These are phyloP conservation scores for Stomatorhinus ivindoensis DNA, from an alignment of 2,113 vertebrate species.

Conservation along the genomic window DNA sequence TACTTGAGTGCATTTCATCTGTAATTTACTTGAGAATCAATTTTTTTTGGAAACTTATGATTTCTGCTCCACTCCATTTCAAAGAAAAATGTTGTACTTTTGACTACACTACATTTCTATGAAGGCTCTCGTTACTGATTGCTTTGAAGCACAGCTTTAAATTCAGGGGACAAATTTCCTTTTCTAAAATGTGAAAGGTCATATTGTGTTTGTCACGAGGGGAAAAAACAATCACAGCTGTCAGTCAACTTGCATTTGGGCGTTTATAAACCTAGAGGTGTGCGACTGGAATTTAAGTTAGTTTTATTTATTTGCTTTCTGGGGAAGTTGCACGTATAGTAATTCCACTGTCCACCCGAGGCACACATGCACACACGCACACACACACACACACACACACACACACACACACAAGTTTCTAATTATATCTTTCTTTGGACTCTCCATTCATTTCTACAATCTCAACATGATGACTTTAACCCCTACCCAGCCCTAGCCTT, in stretches of 20 bases:
- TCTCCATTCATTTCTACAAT: too few species aligned
- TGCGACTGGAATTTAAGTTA: not conserved
- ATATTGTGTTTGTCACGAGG: not conserved
- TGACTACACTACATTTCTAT: not conserved
- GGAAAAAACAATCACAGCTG: not conserved
- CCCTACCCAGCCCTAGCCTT: too few species aligned
- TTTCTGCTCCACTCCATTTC: not conserved
- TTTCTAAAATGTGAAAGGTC: not conserved
- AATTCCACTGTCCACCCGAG: not conserved
- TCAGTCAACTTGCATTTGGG: not conserved
- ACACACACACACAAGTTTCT: not conserved
- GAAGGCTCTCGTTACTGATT: not conserved
- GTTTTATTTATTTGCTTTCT: not conserved
- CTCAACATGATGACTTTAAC: too few species aligned
- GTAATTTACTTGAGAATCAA: not conserved
- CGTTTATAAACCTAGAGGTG: not conserved
- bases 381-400: not conserved
- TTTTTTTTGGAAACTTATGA: not conserved
- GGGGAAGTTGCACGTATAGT: not conserved
- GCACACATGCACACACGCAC: too few species aligned
- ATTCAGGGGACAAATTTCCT: not conserved
- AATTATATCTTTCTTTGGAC: too few species aligned
- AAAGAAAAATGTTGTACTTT: not conserved
- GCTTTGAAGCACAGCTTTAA: not conserved
- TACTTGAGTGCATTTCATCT: not conserved